Evolutionary conservation across 2,888 invertebrate genomes (phyloP).

Genomic region (Maniola hyperantus): DNA sequence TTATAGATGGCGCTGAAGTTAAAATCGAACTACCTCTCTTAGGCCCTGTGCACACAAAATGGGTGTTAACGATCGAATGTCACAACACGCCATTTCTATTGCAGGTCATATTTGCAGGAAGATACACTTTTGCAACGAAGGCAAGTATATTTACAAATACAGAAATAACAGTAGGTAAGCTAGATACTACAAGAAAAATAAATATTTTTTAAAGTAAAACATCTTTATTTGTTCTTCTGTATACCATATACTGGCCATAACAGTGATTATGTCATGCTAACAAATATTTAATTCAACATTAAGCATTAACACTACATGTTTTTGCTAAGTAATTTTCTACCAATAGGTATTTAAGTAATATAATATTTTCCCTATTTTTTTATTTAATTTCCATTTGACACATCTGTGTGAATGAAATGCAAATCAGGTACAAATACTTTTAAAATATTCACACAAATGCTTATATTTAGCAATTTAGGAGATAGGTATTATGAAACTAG

Average conservation of each 20-base stretch:
- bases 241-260: conserved; percentile 48
- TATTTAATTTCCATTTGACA: conserved; percentile 9
- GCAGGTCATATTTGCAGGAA: too few species aligned
- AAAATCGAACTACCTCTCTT: too few species aligned
- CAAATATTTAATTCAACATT: conserved; percentile 35
- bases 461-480: not conserved
- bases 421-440: conserved; percentile 21
- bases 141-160: too few species aligned
- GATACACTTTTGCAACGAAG: too few species aligned
- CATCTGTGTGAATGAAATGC: conserved; percentile 15
- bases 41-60: too few species aligned
- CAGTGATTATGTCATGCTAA: conserved; percentile 28
- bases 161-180: too few species aligned
- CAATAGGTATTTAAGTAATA: not conserved
- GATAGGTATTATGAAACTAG: not conserved
- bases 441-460: not conserved
- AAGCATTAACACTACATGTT: conserved; percentile 36
- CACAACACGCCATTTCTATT: too few species aligned
- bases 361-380: conserved; percentile 3
- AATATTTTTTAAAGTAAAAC: conserved; percentile 22
- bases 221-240: conserved; percentile 50
- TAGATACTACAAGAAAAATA: not conserved
- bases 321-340: conserved; percentile 10
- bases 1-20: too few species aligned
- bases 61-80: too few species aligned